Evolutionary conservation across 2,888 invertebrate species (phyloP).

Genomic region (Emesis russula): DNA sequence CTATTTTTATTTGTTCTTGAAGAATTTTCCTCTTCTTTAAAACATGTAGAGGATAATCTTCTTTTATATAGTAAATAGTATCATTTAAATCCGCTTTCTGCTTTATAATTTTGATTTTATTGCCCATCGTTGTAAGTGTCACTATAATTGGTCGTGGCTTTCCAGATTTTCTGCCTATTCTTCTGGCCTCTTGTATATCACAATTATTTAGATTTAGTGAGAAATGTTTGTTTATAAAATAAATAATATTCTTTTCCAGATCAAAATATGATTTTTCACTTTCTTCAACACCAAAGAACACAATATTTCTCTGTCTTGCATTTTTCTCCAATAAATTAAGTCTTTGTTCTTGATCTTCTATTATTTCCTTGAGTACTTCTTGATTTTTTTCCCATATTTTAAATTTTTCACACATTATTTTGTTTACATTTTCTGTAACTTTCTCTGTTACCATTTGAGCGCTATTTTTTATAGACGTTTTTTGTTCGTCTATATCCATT

Average conservation of each 20-base stretch:
- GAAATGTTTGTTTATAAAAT: not conserved
- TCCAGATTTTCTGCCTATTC: not conserved
- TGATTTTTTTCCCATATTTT: no score
- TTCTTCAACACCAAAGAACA: not conserved
- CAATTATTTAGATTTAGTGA: not conserved
- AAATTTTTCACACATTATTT: no score
- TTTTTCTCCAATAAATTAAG: not conserved
- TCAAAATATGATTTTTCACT: not conserved
- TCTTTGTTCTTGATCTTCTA: constrained; percentile 1
- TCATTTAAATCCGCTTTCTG: not conserved
- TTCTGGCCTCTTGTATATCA: not conserved
- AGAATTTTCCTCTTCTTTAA: not conserved
- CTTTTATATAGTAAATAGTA: constrained; percentile 12
- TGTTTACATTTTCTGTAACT: no score
- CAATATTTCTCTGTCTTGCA: constrained; percentile 4
- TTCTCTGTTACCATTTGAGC: no score
- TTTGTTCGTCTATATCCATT: no score
- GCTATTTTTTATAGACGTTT: no score
- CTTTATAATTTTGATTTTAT: not conserved
- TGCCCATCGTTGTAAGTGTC: not conserved
- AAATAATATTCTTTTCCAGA: not conserved
- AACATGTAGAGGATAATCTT: not conserved
- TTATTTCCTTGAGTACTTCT: no score
- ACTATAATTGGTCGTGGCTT: not conserved
- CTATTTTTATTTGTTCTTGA: not conserved